Conservation (phyloP, 1,140 invertebrate genomes). For the Zaprionus africanus region DNA sequence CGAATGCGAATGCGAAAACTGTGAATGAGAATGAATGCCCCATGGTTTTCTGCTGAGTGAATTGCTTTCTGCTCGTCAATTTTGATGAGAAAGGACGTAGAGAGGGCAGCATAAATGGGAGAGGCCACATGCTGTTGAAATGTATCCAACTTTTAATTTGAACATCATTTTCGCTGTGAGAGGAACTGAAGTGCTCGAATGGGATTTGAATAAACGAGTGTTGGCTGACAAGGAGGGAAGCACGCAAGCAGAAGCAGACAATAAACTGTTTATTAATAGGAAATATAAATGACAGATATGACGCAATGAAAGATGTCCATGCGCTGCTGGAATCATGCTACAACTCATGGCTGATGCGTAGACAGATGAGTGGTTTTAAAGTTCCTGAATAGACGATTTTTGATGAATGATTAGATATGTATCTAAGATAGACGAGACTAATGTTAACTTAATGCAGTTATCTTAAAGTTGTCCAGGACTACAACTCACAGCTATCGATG, state of each 20-base stretch:
- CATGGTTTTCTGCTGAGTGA: conserved; percentile 61
- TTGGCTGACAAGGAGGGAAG: background rate
- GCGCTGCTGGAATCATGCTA: background rate
- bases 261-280: conserved; percentile 6
- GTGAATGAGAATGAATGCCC: conserved; percentile 62
- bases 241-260: conserved; percentile 1
- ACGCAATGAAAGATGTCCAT: background rate
- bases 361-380: background rate
- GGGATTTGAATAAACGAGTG: conserved; percentile 34
- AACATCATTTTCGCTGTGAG: background rate
- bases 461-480: background rate
- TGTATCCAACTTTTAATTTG: conserved; percentile 11
- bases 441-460: background rate
- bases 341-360: background rate
- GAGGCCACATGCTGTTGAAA: background rate
- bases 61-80: conserved; percentile 61
- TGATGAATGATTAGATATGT: background rate
- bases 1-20: background rate
- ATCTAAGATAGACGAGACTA: background rate
- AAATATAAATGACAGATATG: conserved; percentile 5
- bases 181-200: conserved; percentile 14
- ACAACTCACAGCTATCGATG: no score
- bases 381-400: background rate
- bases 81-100: no score
- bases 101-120: conserved; percentile 44